phyloP scores from a whole-genome alignment of 1,140 invertebrate species.

The Mya arenaria region DNA sequence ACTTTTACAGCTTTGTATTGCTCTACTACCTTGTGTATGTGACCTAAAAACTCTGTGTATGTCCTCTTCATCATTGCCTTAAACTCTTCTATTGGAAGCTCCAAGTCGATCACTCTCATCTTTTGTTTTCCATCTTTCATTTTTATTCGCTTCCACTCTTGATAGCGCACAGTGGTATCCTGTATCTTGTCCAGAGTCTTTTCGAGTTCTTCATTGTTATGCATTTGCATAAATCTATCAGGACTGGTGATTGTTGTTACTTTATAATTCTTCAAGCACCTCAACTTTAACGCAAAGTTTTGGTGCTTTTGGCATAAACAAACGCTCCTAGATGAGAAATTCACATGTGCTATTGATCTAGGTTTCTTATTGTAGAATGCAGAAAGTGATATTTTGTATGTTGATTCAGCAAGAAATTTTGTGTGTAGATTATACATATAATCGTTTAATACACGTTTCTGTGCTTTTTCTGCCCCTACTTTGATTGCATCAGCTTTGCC shows the following conservation, averaged over 20 bases:
- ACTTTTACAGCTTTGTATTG: slow-evolving; percentile 24
- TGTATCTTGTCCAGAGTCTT: neutral
- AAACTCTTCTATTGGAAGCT: slow-evolving; percentile 35
- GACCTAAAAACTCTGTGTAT: slow-evolving; percentile 32
- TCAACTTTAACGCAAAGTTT: slow-evolving; percentile 2
- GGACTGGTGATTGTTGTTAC: neutral
- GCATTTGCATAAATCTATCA: slow-evolving; percentile 14
- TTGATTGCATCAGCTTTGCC: slow-evolving; percentile 17
- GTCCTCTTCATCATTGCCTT: slow-evolving; percentile 10
- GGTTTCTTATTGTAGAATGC: slow-evolving; percentile 22
- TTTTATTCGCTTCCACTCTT: slow-evolving; percentile 45
- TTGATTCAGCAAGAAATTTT: slow-evolving; percentile 12
- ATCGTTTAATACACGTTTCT: slow-evolving; percentile 36
- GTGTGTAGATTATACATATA: slow-evolving; percentile 37
- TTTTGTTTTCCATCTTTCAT: slow-evolving; percentile 31
- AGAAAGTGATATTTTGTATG: slow-evolving; percentile 19
- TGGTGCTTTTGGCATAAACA: slow-evolving; percentile 41
- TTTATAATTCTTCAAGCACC: slow-evolving; percentile 16
- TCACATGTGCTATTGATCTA: neutral
- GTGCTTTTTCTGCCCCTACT: neutral
- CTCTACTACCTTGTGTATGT: slow-evolving; percentile 18
- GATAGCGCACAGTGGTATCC: neutral
- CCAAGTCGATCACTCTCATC: slow-evolving; percentile 32
- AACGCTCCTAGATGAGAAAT: slow-evolving; percentile 34
- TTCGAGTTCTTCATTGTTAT: neutral